phyloP scores from a whole-genome alignment of 2,113 vertebrate species.

The Protobothrops flavoviridis region DNA sequence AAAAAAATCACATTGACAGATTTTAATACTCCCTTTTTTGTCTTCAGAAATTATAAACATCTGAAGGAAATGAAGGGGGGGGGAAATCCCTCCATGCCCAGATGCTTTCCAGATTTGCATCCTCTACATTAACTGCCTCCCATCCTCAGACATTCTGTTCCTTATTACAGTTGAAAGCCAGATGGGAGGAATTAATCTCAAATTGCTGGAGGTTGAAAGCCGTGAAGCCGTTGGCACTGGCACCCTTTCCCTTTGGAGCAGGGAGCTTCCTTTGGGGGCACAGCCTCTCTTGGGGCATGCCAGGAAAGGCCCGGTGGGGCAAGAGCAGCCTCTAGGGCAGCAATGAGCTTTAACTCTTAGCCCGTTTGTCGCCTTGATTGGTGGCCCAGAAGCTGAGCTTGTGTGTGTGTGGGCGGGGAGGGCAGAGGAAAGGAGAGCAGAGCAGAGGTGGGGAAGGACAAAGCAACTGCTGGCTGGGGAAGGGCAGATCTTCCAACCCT shows the following conservation, averaged over 20 bases:
- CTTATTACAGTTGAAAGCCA: slow-evolving; percentile 73
- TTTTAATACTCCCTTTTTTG: slow-evolving; percentile 80
- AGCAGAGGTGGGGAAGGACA: not conserved
- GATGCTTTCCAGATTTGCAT: slow-evolving; percentile 83
- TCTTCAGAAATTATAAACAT: slow-evolving; percentile 84
- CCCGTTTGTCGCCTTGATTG: not conserved
- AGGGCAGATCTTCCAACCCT: not conserved
- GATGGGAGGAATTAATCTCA: slow-evolving; percentile 65
- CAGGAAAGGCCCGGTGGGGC: not conserved
- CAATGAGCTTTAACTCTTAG: not conserved
- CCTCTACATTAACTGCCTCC: slow-evolving; percentile 71
- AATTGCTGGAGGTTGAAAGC: slow-evolving; percentile 49
- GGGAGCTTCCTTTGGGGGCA: not conserved
- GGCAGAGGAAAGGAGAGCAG: not conserved
- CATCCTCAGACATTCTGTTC: slow-evolving; percentile 74
- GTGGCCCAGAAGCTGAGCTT: not conserved
- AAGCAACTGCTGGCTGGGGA: not conserved
- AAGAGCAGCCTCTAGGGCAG: not conserved
- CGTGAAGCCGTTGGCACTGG: slow-evolving; percentile 13
- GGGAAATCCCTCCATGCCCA: slow-evolving; percentile 76
- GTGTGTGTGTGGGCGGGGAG: no score
- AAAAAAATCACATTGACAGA: slow-evolving; percentile 80
- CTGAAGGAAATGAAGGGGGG: slow-evolving; percentile 80
- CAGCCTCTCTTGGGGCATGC: not conserved
- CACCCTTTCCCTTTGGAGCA: not conserved